Evolutionary conservation across 2,888 invertebrate species (phyloP).

Genomic region (Nebria salina): DNA sequence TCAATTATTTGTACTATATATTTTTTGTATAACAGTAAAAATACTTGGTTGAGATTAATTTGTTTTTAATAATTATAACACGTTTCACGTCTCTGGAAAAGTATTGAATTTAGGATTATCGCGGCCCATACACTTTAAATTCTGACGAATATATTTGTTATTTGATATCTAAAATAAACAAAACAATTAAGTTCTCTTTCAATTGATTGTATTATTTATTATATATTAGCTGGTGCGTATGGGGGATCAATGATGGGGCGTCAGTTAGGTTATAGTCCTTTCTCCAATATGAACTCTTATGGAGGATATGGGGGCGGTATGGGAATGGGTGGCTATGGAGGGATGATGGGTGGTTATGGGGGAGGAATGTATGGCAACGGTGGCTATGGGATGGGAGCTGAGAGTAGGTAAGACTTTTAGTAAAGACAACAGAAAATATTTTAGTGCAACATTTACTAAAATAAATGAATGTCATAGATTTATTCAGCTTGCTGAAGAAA

Average conservation of each 20-base stretch:
- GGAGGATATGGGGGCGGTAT: constrained; percentile 52
- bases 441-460: not conserved
- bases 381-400: constrained; percentile 56
- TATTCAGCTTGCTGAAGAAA: constrained; percentile 89
- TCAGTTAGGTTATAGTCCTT: constrained; percentile 5
- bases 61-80: no score
- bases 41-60: no score
- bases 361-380: constrained; percentile 63
- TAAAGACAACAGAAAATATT: not conserved
- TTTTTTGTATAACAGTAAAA: no score
- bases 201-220: not conserved
- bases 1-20: no score
- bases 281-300: constrained; percentile 44
- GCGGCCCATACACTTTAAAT: no score
- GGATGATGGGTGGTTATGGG: constrained; percentile 50
- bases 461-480: constrained; percentile 66
- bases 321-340: constrained; percentile 57
- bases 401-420: constrained; percentile 66
- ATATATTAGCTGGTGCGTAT: not conserved
- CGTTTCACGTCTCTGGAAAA: no score
- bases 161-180: no score
- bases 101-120: no score
- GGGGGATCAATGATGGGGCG: not conserved
- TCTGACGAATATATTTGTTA: no score
- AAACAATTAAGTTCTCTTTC: no score